A percentile compares a stretch with the other conserved stretches of the same genome.
phyloP scores from a whole-genome alignment of 2,888 invertebrate species.

The Tromatobia lineatoria region DNA sequence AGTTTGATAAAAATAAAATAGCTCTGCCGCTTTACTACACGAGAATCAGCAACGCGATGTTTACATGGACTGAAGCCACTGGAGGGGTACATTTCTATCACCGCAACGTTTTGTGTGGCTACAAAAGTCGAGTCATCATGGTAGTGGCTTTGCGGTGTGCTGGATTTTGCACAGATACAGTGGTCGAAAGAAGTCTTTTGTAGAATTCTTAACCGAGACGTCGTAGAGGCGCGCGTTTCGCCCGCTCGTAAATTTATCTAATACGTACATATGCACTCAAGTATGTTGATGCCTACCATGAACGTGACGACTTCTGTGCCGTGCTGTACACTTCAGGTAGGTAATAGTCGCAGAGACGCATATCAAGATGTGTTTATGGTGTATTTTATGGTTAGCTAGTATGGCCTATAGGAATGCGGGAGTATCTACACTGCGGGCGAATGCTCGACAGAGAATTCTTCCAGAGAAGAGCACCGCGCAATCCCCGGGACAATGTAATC shows the following conservation, averaged over 20 bases:
- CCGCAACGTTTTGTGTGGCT: slow-evolving; percentile 21
- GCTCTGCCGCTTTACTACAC: background rate
- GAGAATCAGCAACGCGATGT: background rate
- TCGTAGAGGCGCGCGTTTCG: slow-evolving; percentile 12
- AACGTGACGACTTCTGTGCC: slow-evolving; percentile 40
- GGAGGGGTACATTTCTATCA: slow-evolving; percentile 9
- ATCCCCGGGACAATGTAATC: slow-evolving; percentile 55
- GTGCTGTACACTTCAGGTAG: slow-evolving; percentile 36
- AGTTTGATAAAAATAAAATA: background rate
- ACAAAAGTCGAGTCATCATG: slow-evolving; percentile 12
- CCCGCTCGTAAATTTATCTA: slow-evolving; percentile 39
- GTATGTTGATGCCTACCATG: background rate
- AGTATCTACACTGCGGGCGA: slow-evolving; percentile 40
- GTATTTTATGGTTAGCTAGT: slow-evolving; percentile 49
- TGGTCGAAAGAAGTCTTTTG: background rate
- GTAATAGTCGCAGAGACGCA: slow-evolving; percentile 32
- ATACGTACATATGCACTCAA: slow-evolving; percentile 11
- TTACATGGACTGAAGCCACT: background rate
- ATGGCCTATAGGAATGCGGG: slow-evolving; percentile 43
- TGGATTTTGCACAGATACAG: background rate
- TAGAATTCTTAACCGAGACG: slow-evolving; percentile 26
- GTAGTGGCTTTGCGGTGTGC: background rate
- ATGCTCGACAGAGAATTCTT: slow-evolving; percentile 13
- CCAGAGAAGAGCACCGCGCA: slow-evolving; percentile 17
- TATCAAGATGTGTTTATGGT: slow-evolving; percentile 60